Evolutionary conservation across 2,888 invertebrate species (phyloP), one percentile per base, ranked within the genome.

Genomic region (Drosophila emarginata): DNA sequence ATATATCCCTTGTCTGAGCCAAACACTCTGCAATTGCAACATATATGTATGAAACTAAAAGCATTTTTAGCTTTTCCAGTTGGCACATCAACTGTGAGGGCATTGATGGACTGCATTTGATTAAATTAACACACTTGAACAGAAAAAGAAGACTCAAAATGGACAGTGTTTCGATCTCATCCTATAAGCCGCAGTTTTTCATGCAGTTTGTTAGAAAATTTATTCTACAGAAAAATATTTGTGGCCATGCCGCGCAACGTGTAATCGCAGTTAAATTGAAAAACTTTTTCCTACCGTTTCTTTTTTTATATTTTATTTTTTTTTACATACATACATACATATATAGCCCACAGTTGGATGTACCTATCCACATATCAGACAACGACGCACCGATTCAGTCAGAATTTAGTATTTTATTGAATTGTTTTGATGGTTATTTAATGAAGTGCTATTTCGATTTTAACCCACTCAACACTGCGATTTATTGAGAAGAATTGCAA

Each of bases 391-490:
- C 63, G 64, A 58, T 40, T 67, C 74, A 51, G 59, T 62, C 66
- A 59, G 69, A 83, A 83, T 83, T 77, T 74, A 84, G 84, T 75
- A 77, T 85, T 87, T 88, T 80, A 88, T 85, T 88, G 87, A 88
- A 87, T 87, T 88, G 81, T 79, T 80, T 76, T 77, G 84, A 85
- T 88, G 88, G 76, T 72, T 79, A 76, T 85, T 83, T 88, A 85
- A 85, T 85, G 84, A 88, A 85, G 79, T 88, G 88, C 77, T 79
- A 68, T 88, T 87, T 69, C 59, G 74, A 79, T 87, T 86, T 76
- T 52, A 67, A 62, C 71, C 70, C 72, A 74, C 67, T 66, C 54
- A 64, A 76, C 72, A 32, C 74, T 57, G 66, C 79, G 74, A 77
- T 81, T 79, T 72, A 79, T 72, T 76, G 76, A 76, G 72, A 69